A percentile compares a stretch with the other conserved stretches of the same genome.
phyloP scores from a whole-genome alignment of 2,113 vertebrate genomes.

The Scartelaos histophorus region DNA sequence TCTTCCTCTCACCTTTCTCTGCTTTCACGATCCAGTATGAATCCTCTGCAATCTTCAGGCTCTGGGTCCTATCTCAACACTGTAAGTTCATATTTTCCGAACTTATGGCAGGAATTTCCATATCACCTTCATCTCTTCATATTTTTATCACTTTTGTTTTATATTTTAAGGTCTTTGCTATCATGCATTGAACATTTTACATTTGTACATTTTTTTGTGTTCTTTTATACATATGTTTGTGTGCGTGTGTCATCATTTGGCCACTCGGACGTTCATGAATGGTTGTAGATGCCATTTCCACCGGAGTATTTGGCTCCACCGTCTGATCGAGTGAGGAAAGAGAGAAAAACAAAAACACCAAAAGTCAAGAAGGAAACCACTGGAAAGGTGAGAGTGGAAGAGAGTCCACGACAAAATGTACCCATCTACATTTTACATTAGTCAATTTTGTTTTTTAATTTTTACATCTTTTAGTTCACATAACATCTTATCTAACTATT shows the following conservation, averaged over 20 bases:
- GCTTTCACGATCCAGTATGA: constrained; percentile 71
- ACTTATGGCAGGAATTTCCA: constrained; percentile 15
- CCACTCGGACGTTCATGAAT: constrained; percentile 54
- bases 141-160: constrained; percentile 42
- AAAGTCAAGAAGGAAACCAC: constrained; percentile 80
- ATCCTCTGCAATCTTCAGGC: constrained; percentile 67
- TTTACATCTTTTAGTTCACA: constrained; percentile 5
- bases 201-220: constrained; percentile 48
- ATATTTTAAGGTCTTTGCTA: constrained; percentile 38
- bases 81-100: constrained; percentile 60
- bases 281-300: constrained; percentile 82
- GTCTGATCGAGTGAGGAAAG: constrained; percentile 82
- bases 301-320: constrained; percentile 83
- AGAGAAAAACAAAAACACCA: constrained; percentile 80
- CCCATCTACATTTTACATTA: not conserved
- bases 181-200: constrained; percentile 60
- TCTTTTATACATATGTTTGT: constrained; percentile 33
- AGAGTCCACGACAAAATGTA: constrained; percentile 3
- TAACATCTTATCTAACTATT: constrained; percentile 15
- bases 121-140: constrained; percentile 39
- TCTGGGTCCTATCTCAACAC: constrained; percentile 76
- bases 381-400: constrained; percentile 80
- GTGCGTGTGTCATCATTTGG: constrained; percentile 56
- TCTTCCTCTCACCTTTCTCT: constrained; percentile 76
- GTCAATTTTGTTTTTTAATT: not conserved